phyloP scores from a whole-genome alignment of 2,113 vertebrate species.

The Tachysurus fulvidraco region DNA sequence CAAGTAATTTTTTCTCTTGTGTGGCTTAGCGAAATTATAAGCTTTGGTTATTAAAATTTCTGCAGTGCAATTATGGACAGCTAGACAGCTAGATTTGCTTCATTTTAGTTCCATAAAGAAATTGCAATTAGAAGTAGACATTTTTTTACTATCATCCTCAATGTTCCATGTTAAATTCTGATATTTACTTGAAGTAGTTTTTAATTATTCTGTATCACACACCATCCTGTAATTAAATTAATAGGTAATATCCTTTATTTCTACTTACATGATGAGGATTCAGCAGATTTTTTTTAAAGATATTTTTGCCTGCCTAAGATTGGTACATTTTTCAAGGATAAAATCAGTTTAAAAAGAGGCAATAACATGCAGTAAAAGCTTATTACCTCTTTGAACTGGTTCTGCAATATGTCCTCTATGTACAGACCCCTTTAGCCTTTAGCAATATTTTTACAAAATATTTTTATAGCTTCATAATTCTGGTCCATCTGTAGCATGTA shows the following conservation, averaged over 20 bases:
- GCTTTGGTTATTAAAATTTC: neutral
- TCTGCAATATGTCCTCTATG: constrained; percentile 71
- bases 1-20: neutral
- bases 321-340: neutral
- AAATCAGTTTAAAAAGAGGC: neutral
- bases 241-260: neutral
- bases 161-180: constrained; percentile 72
- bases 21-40: neutral
- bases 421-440: constrained; percentile 59
- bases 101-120: neutral
- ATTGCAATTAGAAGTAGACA: neutral
- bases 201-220: constrained; percentile 72
- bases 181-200: too few relatives aligned
- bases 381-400: constrained; percentile 67
- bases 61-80: neutral
- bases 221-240: constrained; percentile 68
- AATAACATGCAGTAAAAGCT: neutral
- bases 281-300: neutral
- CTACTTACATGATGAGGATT: neutral
- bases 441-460: constrained; percentile 72
- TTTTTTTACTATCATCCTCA: constrained; percentile 60
- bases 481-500: constrained; percentile 67
- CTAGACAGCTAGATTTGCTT: neutral
- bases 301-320: neutral
- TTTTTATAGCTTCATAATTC: constrained; percentile 68